A percentile compares a stretch with the other conserved stretches of the same genome.
phyloP scores from a whole-genome alignment of 2,888 invertebrate genomes.

The Andrena flavipes region DNA sequence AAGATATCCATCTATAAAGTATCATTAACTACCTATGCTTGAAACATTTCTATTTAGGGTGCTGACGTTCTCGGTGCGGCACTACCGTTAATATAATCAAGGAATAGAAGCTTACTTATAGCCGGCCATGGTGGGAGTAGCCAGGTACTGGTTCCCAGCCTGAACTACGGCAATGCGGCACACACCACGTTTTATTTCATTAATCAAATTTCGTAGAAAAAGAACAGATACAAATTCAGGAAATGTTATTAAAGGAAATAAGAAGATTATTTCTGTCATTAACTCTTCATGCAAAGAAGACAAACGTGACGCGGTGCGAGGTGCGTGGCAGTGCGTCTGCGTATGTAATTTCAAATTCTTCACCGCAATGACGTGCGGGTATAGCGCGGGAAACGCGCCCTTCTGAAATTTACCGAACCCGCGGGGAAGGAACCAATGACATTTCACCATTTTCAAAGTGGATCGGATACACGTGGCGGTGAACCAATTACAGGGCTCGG shows the following conservation, averaged over 20 bases:
- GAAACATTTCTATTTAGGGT: conserved; percentile 79
- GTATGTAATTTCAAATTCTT: conserved; percentile 39
- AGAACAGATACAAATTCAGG: no score
- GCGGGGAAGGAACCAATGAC: conserved; percentile 3
- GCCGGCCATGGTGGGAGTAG: no score
- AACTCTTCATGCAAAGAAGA: no score
- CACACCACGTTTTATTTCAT: conserved; percentile 29
- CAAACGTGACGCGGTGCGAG: conserved; percentile 7
- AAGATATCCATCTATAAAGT: no score
- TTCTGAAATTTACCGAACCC: neutral
- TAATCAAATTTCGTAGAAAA: no score
- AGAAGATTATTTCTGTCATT: no score
- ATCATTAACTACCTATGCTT: conserved; percentile 36
- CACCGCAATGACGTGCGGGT: conserved; percentile 2
- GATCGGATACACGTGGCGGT: conserved; percentile 17
- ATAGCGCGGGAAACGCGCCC: conserved; percentile 10
- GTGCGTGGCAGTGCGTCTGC: conserved; percentile 18
- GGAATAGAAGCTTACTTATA: no score
- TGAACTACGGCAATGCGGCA: conserved; percentile 51
- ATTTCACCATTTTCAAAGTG: neutral
- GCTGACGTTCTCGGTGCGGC: conserved; percentile 72
- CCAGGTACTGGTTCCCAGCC: conserved; percentile 31
- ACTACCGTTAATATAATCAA: no score
- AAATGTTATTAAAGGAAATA: no score
- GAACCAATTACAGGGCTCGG: conserved; percentile 1